Conservation (phyloP, 2,888 invertebrate species). For the Gymnosoma rotundatum region DNA sequence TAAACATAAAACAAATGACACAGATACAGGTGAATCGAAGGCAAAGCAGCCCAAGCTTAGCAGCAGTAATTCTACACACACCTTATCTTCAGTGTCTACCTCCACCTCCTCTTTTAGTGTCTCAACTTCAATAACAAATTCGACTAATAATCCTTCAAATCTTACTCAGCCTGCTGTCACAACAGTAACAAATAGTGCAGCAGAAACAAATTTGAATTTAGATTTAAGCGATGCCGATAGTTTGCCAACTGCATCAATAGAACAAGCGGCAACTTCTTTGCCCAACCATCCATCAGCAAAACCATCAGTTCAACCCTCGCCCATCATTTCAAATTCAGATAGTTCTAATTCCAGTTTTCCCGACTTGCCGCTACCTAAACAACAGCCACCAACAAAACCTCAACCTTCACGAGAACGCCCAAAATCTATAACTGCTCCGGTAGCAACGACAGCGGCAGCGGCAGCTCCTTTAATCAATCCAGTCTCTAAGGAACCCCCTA, state of each 20-base stretch:
- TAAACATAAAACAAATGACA: slow-evolving; percentile 69
- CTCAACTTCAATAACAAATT: slow-evolving; percentile 58
- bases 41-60: slow-evolving; percentile 69
- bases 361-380: slow-evolving; percentile 76
- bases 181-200: slow-evolving; percentile 42
- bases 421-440: slow-evolving; percentile 30
- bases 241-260: slow-evolving; percentile 74
- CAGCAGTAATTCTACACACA: slow-evolving; percentile 6
- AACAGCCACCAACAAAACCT: slow-evolving; percentile 24
- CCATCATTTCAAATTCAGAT: slow-evolving; percentile 77
- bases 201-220: slow-evolving; percentile 74
- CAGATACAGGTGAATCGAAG: slow-evolving; percentile 39
- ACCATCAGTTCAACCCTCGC: slow-evolving; percentile 71
- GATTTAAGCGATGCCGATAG: slow-evolving; percentile 79
- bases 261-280: slow-evolving; percentile 15
- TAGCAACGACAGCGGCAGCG: slow-evolving; percentile 22
- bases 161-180: background rate
- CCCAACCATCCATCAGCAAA: slow-evolving; percentile 39
- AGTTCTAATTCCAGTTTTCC: slow-evolving; percentile 81
- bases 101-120: slow-evolving; percentile 60
- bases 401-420: slow-evolving; percentile 39
- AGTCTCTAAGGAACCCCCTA: slow-evolving; percentile 52
- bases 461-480: slow-evolving; percentile 27
- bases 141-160: slow-evolving; percentile 29
- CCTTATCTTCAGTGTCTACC: slow-evolving; percentile 26